Evolutionary conservation across 2,888 invertebrate species (phyloP).

Genomic region (Cotesia congregata): DNA sequence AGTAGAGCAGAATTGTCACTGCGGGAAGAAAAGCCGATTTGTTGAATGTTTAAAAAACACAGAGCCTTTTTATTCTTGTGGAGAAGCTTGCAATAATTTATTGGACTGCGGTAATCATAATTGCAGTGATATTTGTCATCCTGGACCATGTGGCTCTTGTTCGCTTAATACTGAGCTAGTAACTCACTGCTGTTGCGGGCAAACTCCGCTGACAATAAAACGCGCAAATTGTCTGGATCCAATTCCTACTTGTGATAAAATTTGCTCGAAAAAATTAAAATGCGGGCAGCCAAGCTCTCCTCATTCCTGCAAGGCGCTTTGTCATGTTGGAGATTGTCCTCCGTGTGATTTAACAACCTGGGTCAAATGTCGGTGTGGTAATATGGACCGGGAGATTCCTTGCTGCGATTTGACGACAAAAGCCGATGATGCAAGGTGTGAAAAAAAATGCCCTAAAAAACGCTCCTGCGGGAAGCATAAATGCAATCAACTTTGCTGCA

Average conservation of each 20-base stretch:
- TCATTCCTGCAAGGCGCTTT: conserved; percentile 79
- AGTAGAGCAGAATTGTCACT: conserved; percentile 82
- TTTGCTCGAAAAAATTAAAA: conserved; percentile 69
- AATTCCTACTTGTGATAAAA: conserved; percentile 84
- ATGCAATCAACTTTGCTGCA: conserved; percentile 92
- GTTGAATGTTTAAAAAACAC: conserved; percentile 76
- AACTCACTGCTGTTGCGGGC: conserved; percentile 83
- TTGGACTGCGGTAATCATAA: conserved; percentile 80
- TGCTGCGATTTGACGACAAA: conserved; percentile 81
- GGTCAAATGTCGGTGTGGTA: conserved; percentile 88
- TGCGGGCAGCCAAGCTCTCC: conserved; percentile 71
- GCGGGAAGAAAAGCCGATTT: conserved; percentile 76
- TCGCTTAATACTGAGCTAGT: conserved; percentile 75
- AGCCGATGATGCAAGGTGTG: conserved; percentile 84
- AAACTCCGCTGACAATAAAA: conserved; percentile 72
- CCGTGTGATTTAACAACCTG: conserved; percentile 82
- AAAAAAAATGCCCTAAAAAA: conserved; percentile 92
- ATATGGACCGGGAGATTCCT: conserved; percentile 84
- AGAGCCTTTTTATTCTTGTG: conserved; percentile 75
- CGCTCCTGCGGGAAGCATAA: conserved; percentile 90
- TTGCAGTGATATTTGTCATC: conserved; percentile 80
- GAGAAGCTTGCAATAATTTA: conserved; percentile 74
- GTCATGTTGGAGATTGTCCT: conserved; percentile 83
- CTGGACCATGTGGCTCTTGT: conserved; percentile 78
- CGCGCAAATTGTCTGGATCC: conserved; percentile 84